These are phyloP conservation scores for Craterocephalus amniculus DNA, from an alignment of 2,797 vertebrate genomes.

Conservation along the genomic window DNA sequence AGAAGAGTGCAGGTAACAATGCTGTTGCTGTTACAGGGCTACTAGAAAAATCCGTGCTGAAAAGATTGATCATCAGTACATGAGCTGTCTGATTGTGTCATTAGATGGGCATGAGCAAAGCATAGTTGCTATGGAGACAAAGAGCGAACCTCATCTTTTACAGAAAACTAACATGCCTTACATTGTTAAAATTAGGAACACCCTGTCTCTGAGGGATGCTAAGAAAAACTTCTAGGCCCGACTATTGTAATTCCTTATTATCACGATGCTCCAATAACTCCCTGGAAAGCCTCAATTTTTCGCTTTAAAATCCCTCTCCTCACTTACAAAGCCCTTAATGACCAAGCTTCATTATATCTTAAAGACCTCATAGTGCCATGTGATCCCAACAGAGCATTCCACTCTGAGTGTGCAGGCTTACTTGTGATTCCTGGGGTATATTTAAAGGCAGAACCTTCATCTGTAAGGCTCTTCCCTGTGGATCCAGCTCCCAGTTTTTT, in stretches of 20 bases:
- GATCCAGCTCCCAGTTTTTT: not conserved
- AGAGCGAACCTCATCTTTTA: slow-evolving; percentile 12
- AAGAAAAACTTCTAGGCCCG: not conserved
- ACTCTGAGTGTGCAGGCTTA: not conserved
- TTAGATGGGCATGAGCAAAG: slow-evolving; percentile 13
- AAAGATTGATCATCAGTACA: slow-evolving; percentile 22
- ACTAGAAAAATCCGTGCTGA: slow-evolving; percentile 4
- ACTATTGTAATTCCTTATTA: slow-evolving; percentile 7
- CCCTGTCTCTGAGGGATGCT: not conserved
- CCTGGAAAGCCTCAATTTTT: not conserved
- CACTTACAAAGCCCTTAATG: not conserved
- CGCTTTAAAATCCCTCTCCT: slow-evolving; percentile 1
- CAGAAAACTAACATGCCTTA: slow-evolving; percentile 18
- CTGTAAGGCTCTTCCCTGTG: not conserved
- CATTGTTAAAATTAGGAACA: slow-evolving; percentile 16
- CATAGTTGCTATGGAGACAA: slow-evolving; percentile 47
- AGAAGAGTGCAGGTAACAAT: not conserved
- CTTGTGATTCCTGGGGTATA: not conserved
- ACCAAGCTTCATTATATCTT: not conserved
- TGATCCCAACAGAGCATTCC: not conserved
- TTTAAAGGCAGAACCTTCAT: slow-evolving; percentile 1
- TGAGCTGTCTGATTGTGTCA: slow-evolving; percentile 32
- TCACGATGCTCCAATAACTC: not conserved
- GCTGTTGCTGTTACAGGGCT: not conserved
- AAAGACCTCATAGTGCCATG: not conserved